Conservation (phyloP, 2,797 vertebrate species). For the Darevskia nairensis region DNA sequence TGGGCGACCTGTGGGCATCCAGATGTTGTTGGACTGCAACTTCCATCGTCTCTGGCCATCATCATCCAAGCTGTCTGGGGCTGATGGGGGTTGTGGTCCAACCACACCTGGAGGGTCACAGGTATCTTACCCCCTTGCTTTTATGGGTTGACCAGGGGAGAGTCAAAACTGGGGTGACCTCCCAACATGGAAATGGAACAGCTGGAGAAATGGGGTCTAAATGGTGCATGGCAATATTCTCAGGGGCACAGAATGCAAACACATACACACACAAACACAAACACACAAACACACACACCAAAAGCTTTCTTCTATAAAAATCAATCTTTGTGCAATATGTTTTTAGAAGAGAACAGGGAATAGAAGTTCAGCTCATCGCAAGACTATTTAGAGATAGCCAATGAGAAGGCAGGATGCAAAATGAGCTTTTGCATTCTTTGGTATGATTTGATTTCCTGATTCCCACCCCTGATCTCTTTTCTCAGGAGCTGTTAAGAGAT, state of each 20-base stretch:
- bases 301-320: not conserved
- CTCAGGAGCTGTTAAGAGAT: conserved; percentile 90
- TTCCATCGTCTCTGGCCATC: too few relatives aligned
- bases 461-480: not conserved
- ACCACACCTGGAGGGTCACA: not conserved
- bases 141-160: not conserved
- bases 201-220: not conserved
- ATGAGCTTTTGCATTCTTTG: not conserved
- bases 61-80: not conserved
- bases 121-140: not conserved
- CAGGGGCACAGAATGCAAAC: not conserved
- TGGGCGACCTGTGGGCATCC: too few relatives aligned
- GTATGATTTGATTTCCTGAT: not conserved
- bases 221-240: not conserved
- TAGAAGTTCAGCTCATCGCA: not conserved
- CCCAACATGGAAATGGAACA: not conserved
- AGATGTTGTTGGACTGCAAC: too few relatives aligned
- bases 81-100: not conserved
- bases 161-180: not conserved
- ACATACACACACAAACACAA: not conserved
- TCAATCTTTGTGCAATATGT: not conserved
- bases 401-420: not conserved
- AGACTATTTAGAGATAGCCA: not conserved
- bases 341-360: not conserved
- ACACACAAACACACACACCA: not conserved